phyloP scores from a whole-genome alignment of 2,888 invertebrate genomes.

The Miltochrista miniata region DNA sequence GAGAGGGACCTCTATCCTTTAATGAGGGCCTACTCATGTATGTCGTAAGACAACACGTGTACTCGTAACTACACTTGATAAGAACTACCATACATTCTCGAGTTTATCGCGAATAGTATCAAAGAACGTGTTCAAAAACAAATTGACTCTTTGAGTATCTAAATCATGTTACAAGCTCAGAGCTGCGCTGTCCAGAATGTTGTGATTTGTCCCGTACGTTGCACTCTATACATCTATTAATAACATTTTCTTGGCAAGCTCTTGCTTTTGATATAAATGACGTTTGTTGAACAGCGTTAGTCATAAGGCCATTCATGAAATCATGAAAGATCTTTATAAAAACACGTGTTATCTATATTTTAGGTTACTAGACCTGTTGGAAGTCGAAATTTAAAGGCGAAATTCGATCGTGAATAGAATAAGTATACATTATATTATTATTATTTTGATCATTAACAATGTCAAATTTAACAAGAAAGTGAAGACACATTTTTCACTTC shows the following conservation, averaged over 20 bases:
- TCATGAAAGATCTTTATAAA: background rate
- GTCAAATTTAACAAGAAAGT: too few species aligned
- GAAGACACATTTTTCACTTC: too few species aligned
- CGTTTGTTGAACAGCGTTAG: constrained; percentile 28
- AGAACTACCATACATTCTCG: too few species aligned
- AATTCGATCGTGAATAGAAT: too few species aligned
- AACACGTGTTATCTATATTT: background rate
- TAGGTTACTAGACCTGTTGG: too few species aligned
- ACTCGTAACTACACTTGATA: too few species aligned
- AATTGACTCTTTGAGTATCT: constrained; percentile 3
- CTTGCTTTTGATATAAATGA: constrained; percentile 31
- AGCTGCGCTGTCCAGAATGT: constrained; percentile 23
- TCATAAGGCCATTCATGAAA: constrained; percentile 43
- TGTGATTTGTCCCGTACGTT: constrained; percentile 57
- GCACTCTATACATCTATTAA: constrained; percentile 58
- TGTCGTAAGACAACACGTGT: too few species aligned
- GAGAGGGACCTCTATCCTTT: background rate
- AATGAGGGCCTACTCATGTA: too few species aligned
- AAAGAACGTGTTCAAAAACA: constrained; percentile 2
- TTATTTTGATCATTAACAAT: too few species aligned
- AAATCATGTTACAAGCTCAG: constrained; percentile 6
- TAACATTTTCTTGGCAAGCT: constrained; percentile 52
- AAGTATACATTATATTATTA: too few species aligned
- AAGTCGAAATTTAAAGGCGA: too few species aligned
- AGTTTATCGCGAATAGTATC: background rate